Percentiles rank a stretch among this genome's conserved stretches.
Conservation (phyloP, 2,113 vertebrate species). For the Isichthys henryi region DNA sequence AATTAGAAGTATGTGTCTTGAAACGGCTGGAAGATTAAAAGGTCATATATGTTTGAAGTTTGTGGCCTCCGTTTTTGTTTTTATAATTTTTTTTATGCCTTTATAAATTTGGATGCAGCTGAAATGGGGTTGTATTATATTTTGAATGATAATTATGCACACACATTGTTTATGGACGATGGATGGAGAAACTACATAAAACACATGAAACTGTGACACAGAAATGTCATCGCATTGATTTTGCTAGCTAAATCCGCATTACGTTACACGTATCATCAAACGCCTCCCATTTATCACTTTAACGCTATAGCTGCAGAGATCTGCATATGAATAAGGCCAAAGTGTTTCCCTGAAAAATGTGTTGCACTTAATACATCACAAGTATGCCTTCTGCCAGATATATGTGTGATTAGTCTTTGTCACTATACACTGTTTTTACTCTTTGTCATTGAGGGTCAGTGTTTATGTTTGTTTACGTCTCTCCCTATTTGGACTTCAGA, state of each 20-base stretch:
- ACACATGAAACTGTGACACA: not conserved
- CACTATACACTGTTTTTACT: not conserved
- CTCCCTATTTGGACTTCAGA: not conserved
- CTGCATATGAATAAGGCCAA: constrained; percentile 2
- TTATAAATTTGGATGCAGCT: too few species aligned
- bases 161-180: not conserved
- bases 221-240: not conserved
- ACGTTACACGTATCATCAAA: not conserved
- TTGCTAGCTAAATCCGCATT: not conserved
- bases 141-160: not conserved
- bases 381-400: not conserved
- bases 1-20: not conserved
- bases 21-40: not conserved
- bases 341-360: not conserved
- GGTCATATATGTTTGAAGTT: not conserved
- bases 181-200: not conserved
- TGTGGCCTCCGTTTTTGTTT: not conserved
- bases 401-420: not conserved
- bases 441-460: constrained; percentile 1
- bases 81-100: not conserved
- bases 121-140: not conserved
- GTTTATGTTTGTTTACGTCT: not conserved
- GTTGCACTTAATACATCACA: not conserved
- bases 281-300: not conserved
- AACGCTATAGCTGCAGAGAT: not conserved